phyloP scores from a whole-genome alignment of 1,140 invertebrate genomes.

The Drosophila ananassae region DNA sequence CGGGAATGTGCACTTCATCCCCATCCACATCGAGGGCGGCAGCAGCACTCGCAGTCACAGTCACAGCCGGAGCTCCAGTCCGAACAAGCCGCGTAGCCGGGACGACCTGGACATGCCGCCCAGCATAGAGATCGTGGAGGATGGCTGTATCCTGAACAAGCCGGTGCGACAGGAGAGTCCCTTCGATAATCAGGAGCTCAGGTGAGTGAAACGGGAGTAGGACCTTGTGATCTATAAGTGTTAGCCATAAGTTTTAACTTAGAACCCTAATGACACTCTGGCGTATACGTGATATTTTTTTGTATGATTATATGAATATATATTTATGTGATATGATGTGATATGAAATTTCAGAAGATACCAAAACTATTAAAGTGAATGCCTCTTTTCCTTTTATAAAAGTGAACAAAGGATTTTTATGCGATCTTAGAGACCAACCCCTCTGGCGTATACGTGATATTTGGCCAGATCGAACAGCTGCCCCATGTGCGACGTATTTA shows the following conservation, averaged over 20 bases:
- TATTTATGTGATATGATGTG: no score
- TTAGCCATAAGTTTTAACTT: no score
- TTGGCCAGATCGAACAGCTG: slow-evolving; percentile 8
- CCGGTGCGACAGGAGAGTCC: slow-evolving; percentile 15
- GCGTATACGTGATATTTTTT: slow-evolving; percentile 29
- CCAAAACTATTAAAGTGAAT: no score
- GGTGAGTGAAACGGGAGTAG: slow-evolving; percentile 34
- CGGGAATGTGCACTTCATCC: slow-evolving; percentile 82
- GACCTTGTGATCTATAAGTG: no score
- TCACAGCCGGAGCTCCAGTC: slow-evolving; percentile 65
- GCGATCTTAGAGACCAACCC: background rate
- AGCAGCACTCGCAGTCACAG: slow-evolving; percentile 43
- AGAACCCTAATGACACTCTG: background rate
- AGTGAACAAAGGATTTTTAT: background rate
- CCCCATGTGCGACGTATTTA: slow-evolving; percentile 35
- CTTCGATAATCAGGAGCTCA: slow-evolving; percentile 58
- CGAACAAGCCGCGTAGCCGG: slow-evolving; percentile 65
- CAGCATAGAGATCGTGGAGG: slow-evolving; percentile 74
- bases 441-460: slow-evolving; percentile 30
- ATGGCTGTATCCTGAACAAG: slow-evolving; percentile 61
- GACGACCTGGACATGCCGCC: slow-evolving; percentile 67
- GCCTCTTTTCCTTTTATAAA: background rate
- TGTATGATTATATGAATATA: no score
- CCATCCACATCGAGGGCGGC: slow-evolving; percentile 76
- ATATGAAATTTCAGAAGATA: no score